Evolutionary conservation across 1,140 invertebrate genomes (phyloP), one percentile per base, ranked within the genome.

Genomic region (Drosophila sp.): DNA sequence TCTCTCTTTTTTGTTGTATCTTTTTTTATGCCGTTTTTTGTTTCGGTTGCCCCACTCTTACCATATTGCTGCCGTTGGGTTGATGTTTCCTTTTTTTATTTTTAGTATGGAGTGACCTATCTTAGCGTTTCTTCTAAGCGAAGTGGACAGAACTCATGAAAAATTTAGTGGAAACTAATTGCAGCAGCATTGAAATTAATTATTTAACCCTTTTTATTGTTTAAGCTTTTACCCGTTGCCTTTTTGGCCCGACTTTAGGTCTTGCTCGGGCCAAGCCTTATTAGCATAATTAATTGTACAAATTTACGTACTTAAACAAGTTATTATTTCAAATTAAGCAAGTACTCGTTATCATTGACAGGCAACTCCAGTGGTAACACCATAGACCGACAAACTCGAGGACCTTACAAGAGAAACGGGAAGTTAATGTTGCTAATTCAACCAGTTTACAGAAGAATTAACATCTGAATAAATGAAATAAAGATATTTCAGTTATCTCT

Each of bases 211-310:
- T 87, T 87, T 87, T 87, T 87, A 87, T 87, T 87, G 83, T 87
- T 87, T 89, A 87, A 87, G 78, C 78, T 64, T 50, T 82, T 40
- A 45, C 25, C 67, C 56, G 53, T 59, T 79, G 83, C 83, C 76
- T 79, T 89, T 83, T 87, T 61, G 72, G 62, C 41, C 74, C 41
- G 34, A 38, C 13, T 56, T 46, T 65, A 40, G 57, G 48, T 46
- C 51, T 54, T 27, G 18, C 53, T 59, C n/a, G 45, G 53, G 51
- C 66, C 72, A 59, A 67, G 73, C 73, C 82, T 90, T 80, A 90
- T 90, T 90, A 90, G 81, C 87, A 90, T 90, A 90, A 90, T 80
- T 90, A 90, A 90, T 90, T 90, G 82, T 87, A 80, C 79, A 90
- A 82, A 90, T 90, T 90, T 86, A 72, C 78, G 72, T 83, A 83